Evolutionary conservation across 2,888 invertebrate genomes (phyloP).

Genomic region (Dicyrtoma fusca): DNA sequence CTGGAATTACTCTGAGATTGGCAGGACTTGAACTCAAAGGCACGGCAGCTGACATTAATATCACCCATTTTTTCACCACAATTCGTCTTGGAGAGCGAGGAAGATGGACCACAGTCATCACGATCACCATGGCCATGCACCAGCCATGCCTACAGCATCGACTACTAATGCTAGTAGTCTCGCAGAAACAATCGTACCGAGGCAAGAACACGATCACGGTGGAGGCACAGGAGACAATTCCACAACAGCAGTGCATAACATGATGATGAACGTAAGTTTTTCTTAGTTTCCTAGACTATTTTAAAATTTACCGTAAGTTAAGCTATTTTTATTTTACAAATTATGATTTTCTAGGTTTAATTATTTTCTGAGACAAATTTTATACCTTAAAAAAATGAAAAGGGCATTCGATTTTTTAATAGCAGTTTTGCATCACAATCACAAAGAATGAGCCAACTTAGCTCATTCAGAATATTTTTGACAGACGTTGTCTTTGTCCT

Average conservation of each 20-base stretch:
- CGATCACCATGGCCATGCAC: constrained; percentile 12
- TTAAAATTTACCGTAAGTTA: too few species aligned
- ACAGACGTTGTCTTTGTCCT: neutral
- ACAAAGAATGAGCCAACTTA: neutral
- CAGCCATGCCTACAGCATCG: neutral
- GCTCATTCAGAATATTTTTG: neutral
- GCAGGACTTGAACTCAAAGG: constrained; percentile 16
- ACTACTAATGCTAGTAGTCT: neutral
- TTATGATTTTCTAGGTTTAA: too few species aligned
- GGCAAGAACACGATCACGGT: constrained; percentile 4
- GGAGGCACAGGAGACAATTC: neutral
- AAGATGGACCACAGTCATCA: constrained; percentile 17
- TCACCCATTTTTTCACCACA: neutral
- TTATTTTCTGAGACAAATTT: too few species aligned
- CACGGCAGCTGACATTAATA: constrained; percentile 12
- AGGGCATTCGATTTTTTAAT: too few species aligned
- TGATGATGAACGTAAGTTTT: constrained; percentile 41
- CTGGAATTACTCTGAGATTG: neutral
- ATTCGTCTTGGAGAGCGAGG: neutral
- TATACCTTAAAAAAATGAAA: too few species aligned
- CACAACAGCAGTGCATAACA: neutral
- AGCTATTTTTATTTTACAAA: too few species aligned
- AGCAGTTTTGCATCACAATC: too few species aligned
- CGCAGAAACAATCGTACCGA: neutral
- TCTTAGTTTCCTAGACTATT: neutral